Conservation (phyloP, 2,113 vertebrate genomes). For the Bettongia penicillata region DNA sequence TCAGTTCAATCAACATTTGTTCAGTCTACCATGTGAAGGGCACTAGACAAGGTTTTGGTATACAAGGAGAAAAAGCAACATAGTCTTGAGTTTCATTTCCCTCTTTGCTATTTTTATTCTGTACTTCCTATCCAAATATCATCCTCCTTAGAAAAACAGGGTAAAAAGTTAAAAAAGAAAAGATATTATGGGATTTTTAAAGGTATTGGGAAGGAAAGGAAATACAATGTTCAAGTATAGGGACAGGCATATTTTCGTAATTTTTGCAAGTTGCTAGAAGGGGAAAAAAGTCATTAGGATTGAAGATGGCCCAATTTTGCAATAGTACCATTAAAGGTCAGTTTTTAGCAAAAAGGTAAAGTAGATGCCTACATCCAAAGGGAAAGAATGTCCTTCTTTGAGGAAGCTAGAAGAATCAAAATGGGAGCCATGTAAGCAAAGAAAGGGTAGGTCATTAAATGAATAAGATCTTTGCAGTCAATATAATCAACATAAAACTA, state of each 20-base stretch:
- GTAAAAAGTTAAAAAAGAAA: not conserved
- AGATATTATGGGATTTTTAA: not conserved
- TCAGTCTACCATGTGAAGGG: not conserved
- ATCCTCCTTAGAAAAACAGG: not conserved
- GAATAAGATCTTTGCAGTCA: not conserved
- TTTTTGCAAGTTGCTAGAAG: not conserved
- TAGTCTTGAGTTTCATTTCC: not conserved
- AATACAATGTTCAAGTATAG: not conserved
- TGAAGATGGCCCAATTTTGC: not conserved
- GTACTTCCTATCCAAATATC: not conserved
- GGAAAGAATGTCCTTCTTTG: not conserved
- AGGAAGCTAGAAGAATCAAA: not conserved
- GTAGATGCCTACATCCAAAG: not conserved
- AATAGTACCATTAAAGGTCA: not conserved
- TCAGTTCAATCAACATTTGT: not conserved
- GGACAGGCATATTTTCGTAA: not conserved
- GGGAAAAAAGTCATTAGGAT: not conserved
- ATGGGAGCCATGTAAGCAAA: not conserved
- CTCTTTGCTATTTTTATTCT: not conserved
- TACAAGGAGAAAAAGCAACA: not conserved
- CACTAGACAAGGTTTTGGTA: not conserved
- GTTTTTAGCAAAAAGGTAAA: not conserved
- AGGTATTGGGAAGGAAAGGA: not conserved
- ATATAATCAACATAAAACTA: not conserved
- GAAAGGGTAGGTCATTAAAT: not conserved